Evolutionary conservation across 2,888 invertebrate species (phyloP), one percentile per base, ranked within the genome.

Genomic region (Achlya flavicornis): DNA sequence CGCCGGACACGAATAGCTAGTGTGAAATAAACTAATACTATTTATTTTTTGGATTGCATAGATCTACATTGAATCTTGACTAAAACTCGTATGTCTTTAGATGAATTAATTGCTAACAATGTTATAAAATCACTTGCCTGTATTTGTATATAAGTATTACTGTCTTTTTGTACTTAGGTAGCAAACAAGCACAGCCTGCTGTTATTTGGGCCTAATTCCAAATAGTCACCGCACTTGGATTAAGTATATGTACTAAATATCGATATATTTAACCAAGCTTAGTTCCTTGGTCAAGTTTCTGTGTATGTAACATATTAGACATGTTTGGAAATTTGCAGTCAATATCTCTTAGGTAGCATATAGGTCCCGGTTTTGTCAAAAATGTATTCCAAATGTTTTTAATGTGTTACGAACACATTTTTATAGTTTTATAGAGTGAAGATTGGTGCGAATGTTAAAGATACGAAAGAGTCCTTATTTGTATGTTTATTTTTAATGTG

Each of bases 401-500:
- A 38, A n/a, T 33, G 8, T 35, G 16, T 38, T 38, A 38, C 19
- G 16, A 59, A 38, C 35, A 60, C 63, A 35, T 43, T 12, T 46
- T 63, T 63, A 41, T 59, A 66, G 38, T 62, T 60, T 66, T 66
- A 53, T 64, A 64, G 16, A n/a, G 7, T 46, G 46, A n/a, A 12
- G n/a, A 35, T 58, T 35, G 58, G 35, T 16, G 33, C 32, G 26
- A 58, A 58, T 58, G 58, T 58, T 58, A 38, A 38, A 58, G n/a
- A 38, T 58, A 35, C 64, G 65, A 57, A 67, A 66, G 66, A 58
- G 63, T 66, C 65, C 59, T 63, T 48, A 63, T 41, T 33, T 19
- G 63, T 66, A 67, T 72, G 67, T 58, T 6, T 41, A 65, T 68
- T 66, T 66, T 65, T 63, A 68, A 68, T 57, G 64, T 63, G 63